Conservation (phyloP, 2,113 vertebrate genomes). For the Camelus bactrianus region DNA sequence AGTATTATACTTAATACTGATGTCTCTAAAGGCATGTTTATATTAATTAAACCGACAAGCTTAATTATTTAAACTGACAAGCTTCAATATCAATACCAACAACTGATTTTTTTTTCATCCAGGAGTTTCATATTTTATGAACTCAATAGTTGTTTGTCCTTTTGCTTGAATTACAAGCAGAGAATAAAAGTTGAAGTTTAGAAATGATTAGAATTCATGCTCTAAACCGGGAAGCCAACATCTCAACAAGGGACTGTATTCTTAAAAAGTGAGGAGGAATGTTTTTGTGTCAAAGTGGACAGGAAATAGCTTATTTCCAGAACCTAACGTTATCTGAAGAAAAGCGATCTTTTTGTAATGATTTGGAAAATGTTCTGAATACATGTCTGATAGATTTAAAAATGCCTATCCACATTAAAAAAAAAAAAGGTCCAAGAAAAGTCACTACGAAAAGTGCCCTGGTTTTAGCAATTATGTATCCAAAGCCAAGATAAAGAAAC, state of each 20-base stretch:
- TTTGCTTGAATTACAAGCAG: constrained; percentile 12
- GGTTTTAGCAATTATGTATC: constrained; percentile 50
- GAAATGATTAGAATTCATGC: constrained; percentile 63
- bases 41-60: too few species aligned
- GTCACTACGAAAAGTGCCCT: constrained; percentile 27
- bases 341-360: constrained; percentile 17
- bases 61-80: too few species aligned
- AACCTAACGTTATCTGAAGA: constrained; percentile 47
- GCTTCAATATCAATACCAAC: not conserved
- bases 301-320: constrained; percentile 72
- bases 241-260: constrained; percentile 35
- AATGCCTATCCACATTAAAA: not conserved
- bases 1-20: too few species aligned
- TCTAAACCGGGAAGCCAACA: constrained; percentile 22
- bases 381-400: constrained; percentile 1
- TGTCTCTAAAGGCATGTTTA: too few species aligned
- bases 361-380: constrained; percentile 58
- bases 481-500: constrained; percentile 49
- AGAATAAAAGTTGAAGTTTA: constrained; percentile 35
- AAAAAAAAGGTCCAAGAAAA: not conserved
- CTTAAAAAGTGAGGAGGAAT: constrained; percentile 61
- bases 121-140: constrained; percentile 9
- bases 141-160: not conserved
- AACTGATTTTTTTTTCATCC: not conserved
- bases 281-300: constrained; percentile 65